Evolutionary conservation across 2,113 vertebrate genomes (phyloP).

Genomic region (Cacatua alba): DNA sequence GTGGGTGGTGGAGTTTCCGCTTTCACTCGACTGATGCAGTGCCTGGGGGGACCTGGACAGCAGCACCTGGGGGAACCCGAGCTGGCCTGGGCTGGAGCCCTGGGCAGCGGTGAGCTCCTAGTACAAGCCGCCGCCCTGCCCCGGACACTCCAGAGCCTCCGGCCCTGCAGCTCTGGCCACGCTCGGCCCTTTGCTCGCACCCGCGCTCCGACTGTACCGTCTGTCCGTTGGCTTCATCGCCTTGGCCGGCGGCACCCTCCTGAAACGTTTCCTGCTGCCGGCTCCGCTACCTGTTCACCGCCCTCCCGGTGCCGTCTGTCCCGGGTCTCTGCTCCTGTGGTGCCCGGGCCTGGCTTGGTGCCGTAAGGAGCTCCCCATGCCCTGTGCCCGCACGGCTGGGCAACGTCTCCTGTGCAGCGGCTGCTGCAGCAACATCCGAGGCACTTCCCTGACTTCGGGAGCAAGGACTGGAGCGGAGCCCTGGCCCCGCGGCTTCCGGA

Average conservation of each 20-base stretch:
- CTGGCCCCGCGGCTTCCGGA: background rate
- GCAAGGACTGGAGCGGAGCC: background rate
- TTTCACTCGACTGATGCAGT: background rate
- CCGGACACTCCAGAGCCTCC: background rate
- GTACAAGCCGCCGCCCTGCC: background rate
- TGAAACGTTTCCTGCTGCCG: background rate
- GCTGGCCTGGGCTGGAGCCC: background rate
- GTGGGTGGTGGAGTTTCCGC: background rate
- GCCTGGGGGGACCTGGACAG: background rate
- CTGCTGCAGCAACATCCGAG: background rate
- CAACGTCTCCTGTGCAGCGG: background rate
- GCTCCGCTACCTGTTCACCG: rapidly evolving
- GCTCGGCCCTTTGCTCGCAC: background rate
- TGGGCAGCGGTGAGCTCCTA: background rate
- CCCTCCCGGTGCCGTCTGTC: background rate
- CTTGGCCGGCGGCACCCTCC: background rate
- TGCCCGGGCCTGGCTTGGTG: background rate
- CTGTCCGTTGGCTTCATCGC: background rate
- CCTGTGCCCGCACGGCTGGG: background rate
- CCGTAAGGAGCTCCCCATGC: background rate
- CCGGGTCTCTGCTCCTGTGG: background rate
- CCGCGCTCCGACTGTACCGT: rapidly evolving
- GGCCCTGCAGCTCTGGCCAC: too few species aligned
- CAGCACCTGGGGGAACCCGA: background rate
- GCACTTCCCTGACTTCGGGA: rapidly evolving